Conservation (phyloP, 1,140 invertebrate genomes). For the Heliconius hermathena region DNA sequence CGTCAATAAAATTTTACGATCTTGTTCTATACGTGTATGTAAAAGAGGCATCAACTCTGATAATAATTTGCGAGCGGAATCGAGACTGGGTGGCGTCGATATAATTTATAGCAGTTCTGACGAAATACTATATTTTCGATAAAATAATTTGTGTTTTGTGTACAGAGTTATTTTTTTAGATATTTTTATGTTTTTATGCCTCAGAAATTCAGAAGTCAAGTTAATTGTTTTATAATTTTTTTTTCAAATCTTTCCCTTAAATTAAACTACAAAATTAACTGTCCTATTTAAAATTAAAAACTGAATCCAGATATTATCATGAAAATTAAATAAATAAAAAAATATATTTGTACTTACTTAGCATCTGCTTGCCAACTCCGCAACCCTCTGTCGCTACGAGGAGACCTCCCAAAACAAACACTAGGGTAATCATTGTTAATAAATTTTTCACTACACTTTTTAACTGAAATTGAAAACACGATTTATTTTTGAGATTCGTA, state of each 20-base stretch:
- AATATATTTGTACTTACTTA: slow-evolving; percentile 63
- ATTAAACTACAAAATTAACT: not conserved
- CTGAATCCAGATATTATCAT: not conserved
- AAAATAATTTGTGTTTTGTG: not conserved
- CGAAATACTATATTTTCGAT: not conserved
- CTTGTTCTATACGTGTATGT: slow-evolving; percentile 68
- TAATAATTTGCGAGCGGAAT: slow-evolving; percentile 56
- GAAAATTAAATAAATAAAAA: slow-evolving; percentile 8
- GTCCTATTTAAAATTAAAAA: not conserved
- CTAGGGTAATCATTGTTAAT: slow-evolving; percentile 74
- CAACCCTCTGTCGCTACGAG: slow-evolving; percentile 75
- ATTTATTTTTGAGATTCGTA: slow-evolving; percentile 73
- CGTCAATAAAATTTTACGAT: slow-evolving; percentile 75
- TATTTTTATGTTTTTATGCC: not conserved
- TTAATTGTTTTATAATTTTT: too few species aligned
- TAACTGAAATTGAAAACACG: slow-evolving; percentile 67
- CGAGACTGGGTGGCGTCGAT: slow-evolving; percentile 73
- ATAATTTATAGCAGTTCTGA: slow-evolving; percentile 49
- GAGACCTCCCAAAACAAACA: slow-evolving; percentile 76
- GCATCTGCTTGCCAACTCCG: slow-evolving; percentile 67
- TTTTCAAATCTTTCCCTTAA: too few species aligned
- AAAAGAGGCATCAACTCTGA: slow-evolving; percentile 53
- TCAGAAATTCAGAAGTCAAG: not conserved
- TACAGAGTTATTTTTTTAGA: not conserved
- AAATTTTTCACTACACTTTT: slow-evolving; percentile 72